phyloP scores from a whole-genome alignment of 2,888 invertebrate species.

The Stegana nigrithorax region DNA sequence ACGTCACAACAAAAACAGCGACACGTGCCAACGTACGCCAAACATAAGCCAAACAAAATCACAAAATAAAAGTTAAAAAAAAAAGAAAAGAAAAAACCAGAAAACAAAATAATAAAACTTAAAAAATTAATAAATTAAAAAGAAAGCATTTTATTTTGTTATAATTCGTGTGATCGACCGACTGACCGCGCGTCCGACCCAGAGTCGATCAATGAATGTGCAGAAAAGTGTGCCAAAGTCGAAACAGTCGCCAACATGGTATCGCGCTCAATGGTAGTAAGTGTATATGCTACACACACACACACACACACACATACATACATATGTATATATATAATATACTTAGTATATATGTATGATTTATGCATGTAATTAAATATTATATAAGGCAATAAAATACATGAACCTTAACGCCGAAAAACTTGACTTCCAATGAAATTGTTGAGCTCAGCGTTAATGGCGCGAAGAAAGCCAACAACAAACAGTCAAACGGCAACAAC shows the following conservation, averaged over 20 bases:
- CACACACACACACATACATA: no score
- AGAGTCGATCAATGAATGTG: slow-evolving; percentile 53
- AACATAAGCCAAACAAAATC: neutral
- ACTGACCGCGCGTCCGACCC: slow-evolving; percentile 13
- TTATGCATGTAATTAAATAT: slow-evolving; percentile 46
- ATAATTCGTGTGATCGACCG: slow-evolving; percentile 51
- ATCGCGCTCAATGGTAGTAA: neutral
- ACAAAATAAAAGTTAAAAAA: neutral
- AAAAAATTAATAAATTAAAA: no score
- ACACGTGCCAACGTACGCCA: slow-evolving; percentile 54
- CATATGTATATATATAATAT: neutral
- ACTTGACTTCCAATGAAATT: no score
- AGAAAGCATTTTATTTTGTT: no score
- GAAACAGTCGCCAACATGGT: neutral
- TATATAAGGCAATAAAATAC: neutral
- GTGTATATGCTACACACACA: neutral
- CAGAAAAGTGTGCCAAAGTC: slow-evolving; percentile 36
- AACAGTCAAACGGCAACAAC: no score
- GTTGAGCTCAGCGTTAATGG: slow-evolving; percentile 46
- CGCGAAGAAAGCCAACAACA: slow-evolving; percentile 35
- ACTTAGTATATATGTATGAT: slow-evolving; percentile 43
- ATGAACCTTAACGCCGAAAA: no score
- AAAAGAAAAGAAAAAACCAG: neutral
- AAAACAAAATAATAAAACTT: no score
- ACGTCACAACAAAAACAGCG: slow-evolving; percentile 37